phyloP scores from a whole-genome alignment of 2,888 invertebrate species.

The Agrypnus murinus region DNA sequence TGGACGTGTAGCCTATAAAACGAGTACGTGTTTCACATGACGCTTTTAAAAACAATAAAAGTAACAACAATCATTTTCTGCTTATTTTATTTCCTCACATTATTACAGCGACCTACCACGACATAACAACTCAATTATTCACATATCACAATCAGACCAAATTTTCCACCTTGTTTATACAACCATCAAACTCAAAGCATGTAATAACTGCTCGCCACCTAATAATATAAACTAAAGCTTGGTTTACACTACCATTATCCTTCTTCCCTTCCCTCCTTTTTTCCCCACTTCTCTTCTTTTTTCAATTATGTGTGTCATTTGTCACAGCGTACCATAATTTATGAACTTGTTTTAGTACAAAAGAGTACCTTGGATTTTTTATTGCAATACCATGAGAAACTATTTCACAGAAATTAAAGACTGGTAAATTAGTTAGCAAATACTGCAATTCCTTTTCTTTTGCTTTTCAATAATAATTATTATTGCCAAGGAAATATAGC shows the following conservation, averaged over 20 bases:
- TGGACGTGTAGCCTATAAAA: conserved; percentile 35
- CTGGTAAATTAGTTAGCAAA: conserved; percentile 35
- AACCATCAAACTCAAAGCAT: conserved; percentile 47
- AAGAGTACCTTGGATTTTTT: conserved; percentile 31
- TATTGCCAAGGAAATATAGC: not conserved
- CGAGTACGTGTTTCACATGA: conserved; percentile 42
- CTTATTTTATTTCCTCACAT: conserved; percentile 46
- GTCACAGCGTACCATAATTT: conserved; percentile 41
- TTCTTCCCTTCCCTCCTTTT: conserved; percentile 14
- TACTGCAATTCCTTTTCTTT: conserved; percentile 9
- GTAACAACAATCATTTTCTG: conserved; percentile 43
- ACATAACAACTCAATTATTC: conserved; percentile 49
- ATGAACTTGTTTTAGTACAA: conserved; percentile 43
- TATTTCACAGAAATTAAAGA: conserved; percentile 38
- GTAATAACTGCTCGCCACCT: conserved; percentile 49
- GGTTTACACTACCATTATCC: conserved; percentile 38
- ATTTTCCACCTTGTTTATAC: conserved; percentile 51
- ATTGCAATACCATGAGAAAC: conserved; percentile 39
- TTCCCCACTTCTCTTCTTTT: not conserved
- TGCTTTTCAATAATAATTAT: conserved; percentile 23
- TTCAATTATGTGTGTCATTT: conserved; percentile 42
- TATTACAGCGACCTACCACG: conserved; percentile 44
- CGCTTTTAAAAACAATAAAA: conserved; percentile 39
- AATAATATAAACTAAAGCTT: conserved; percentile 46
- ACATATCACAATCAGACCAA: conserved; percentile 48